Evolutionary conservation across 53 echinoderm and acorn worm genomes (phyloP).

Genomic region (Luidia sarsii): DNA sequence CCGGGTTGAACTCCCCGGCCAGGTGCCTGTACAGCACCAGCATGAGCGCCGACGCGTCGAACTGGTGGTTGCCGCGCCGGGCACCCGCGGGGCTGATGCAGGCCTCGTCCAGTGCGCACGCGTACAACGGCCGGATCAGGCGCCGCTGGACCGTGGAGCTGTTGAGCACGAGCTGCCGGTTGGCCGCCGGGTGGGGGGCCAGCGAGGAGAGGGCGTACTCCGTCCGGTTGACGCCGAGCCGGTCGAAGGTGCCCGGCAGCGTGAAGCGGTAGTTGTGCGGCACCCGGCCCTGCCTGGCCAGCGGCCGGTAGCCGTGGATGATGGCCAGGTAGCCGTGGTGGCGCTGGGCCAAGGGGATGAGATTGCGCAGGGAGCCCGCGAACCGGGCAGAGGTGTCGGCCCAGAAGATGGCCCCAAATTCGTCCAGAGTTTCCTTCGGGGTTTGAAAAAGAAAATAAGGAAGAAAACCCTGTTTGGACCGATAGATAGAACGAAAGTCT

Average conservation of each 20-base stretch:
- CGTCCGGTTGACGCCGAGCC: constrained; percentile 42
- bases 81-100: constrained; percentile 66
- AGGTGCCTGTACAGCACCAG: constrained; percentile 61
- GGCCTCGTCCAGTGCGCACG: constrained; percentile 44
- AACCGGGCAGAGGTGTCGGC: constrained; percentile 71
- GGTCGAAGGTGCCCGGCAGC: constrained; percentile 35
- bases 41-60: constrained; percentile 66
- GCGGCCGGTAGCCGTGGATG: constrained; percentile 61
- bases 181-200: constrained; percentile 58
- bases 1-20: constrained; percentile 28
- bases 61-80: constrained; percentile 34
- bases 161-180: constrained; percentile 71
- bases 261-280: constrained; percentile 65
- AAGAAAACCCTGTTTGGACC: no score
- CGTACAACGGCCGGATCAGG: constrained; percentile 49
- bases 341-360: constrained; percentile 36
- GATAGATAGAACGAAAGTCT: no score
- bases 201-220: constrained; percentile 39
- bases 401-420: constrained; percentile 86
- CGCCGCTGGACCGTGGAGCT: constrained; percentile 51
- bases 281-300: not conserved
- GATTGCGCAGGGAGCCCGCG: constrained; percentile 29
- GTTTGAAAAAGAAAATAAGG: no score
- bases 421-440: constrained; percentile 54
- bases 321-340: constrained; percentile 68